Conservation (phyloP, 1,140 invertebrate genomes). For the Ladona fulva region DNA sequence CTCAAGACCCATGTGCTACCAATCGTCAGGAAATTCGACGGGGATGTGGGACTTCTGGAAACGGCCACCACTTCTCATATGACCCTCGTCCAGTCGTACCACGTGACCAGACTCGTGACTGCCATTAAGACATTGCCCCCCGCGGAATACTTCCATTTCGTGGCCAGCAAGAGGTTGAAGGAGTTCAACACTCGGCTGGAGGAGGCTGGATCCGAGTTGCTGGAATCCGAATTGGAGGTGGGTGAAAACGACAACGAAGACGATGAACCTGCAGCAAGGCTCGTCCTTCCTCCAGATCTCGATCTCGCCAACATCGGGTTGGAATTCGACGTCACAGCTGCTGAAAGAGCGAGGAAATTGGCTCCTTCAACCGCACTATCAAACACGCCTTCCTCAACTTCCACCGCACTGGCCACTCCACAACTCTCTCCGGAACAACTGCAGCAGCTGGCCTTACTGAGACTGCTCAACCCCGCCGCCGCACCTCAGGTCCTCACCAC, state of each 20-base stretch:
- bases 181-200: conserved; percentile 79
- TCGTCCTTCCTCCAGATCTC: conserved; percentile 47
- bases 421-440: conserved; percentile 58
- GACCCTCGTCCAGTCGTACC: conserved; percentile 79
- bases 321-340: conserved; percentile 56
- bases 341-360: conserved; percentile 49
- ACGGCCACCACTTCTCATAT: conserved; percentile 34
- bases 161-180: conserved; percentile 75
- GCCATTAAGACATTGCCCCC: conserved; percentile 81
- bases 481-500: conserved; percentile 59
- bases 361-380: conserved; percentile 36
- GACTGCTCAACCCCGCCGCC: conserved; percentile 58
- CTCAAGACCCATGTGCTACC: conserved; percentile 80
- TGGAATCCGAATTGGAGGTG: conserved; percentile 67
- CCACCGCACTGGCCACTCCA: conserved; percentile 30
- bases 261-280: conserved; percentile 20
- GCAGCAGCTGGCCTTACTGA: conserved; percentile 60
- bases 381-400: conserved; percentile 36
- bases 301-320: conserved; percentile 56
- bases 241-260: conserved; percentile 56
- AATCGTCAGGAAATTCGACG: conserved; percentile 53
- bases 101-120: conserved; percentile 72
- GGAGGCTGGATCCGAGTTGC: conserved; percentile 78
- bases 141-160: conserved; percentile 75
- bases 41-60: conserved; percentile 50